These are phyloP conservation scores for Pangasius larnaudii DNA, from an alignment of 2,797 vertebrate genomes.

Conservation along the genomic window DNA sequence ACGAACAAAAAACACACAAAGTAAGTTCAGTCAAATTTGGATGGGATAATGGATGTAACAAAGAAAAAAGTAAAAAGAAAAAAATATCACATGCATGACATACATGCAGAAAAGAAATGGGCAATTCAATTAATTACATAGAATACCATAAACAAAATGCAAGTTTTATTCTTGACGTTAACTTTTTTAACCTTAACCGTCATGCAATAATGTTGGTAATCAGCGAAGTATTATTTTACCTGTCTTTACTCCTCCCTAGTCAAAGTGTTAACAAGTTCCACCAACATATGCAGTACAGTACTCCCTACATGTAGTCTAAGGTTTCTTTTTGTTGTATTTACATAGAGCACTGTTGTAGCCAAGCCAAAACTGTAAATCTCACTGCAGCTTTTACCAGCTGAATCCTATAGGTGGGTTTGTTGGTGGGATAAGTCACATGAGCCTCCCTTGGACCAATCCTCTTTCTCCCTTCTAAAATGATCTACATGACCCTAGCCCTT, in stretches of 20 bases:
- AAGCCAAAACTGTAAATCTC: conserved; percentile 2
- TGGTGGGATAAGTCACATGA: background rate
- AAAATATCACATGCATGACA: background rate
- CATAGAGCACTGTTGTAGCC: conserved; percentile 25
- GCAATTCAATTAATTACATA: background rate
- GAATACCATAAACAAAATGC: too few relatives aligned
- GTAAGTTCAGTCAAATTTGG: background rate
- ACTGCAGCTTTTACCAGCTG: background rate
- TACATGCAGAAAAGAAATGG: background rate
- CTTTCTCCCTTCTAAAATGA: conserved; percentile 12
- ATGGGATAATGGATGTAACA: background rate
- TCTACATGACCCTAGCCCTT: background rate
- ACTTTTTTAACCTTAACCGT: conserved; percentile 16
- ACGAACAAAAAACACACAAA: background rate
- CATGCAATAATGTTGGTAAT: background rate
- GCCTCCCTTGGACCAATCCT: background rate
- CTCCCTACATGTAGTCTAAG: background rate
- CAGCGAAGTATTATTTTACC: conserved; percentile 27
- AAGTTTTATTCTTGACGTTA: background rate
- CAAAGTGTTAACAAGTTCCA: background rate
- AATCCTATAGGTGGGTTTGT: conserved; percentile 28
- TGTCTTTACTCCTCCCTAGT: background rate
- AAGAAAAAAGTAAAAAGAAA: background rate
- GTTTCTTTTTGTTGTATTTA: conserved; percentile 25
- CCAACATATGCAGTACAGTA: background rate